phyloP scores from a whole-genome alignment of 37 sponge, comb jelly and placozoan species.

The Ianthella basta region DNA sequence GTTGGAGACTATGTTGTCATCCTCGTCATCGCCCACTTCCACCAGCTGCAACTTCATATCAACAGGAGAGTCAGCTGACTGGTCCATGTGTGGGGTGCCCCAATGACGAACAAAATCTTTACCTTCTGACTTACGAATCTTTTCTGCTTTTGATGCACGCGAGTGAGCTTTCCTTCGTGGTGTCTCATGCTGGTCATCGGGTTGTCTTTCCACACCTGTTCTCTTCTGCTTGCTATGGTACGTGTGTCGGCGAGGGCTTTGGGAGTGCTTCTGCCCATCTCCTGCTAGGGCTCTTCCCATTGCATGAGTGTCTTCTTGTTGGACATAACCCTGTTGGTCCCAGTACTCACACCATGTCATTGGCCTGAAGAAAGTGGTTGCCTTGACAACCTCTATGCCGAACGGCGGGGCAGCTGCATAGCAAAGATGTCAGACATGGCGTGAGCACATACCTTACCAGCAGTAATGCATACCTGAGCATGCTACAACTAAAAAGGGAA shows the following conservation, averaged over 20 bases:
- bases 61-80: neutral
- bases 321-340: neutral
- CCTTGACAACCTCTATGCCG: neutral
- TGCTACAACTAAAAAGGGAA: too few relatives aligned
- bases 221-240: too few relatives aligned
- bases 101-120: neutral
- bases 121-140: neutral
- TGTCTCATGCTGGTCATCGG: too few relatives aligned
- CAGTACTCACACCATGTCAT: conserved; percentile 1
- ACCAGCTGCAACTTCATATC: conserved; percentile 9
- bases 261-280: too few relatives aligned
- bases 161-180: too few relatives aligned
- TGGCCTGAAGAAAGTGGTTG: neutral
- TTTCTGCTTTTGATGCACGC: neutral
- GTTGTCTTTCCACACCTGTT: too few relatives aligned
- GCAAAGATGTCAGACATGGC: neutral
- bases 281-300: too few relatives aligned
- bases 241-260: too few relatives aligned
- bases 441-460: too few relatives aligned
- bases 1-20: neutral
- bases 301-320: too few relatives aligned
- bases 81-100: neutral
- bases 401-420: neutral
- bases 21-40: neutral
- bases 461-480: too few relatives aligned